Percentiles rank a stretch among this genome's conserved stretches.
Conservation (phyloP, 2,797 vertebrate species). For the Arctocebus calabarensis region DNA sequence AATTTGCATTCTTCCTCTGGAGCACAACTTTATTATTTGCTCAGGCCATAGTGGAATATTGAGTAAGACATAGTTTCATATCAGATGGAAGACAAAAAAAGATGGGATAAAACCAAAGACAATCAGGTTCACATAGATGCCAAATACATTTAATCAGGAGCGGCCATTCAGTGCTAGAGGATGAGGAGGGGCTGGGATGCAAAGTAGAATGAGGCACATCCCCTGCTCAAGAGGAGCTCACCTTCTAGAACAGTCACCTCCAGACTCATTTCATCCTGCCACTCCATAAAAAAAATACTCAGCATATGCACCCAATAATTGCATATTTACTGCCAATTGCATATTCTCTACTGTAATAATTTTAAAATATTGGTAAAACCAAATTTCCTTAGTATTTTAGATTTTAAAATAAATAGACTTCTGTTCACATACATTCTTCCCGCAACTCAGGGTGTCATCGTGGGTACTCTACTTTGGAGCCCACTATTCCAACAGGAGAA, state of each 20-base stretch:
- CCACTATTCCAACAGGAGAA: neutral
- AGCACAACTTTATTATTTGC: conserved; percentile 15
- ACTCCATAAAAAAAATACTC: neutral
- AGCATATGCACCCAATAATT: neutral
- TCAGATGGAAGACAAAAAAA: neutral
- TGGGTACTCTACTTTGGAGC: neutral
- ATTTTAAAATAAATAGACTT: conserved; percentile 28
- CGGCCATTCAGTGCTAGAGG: neutral
- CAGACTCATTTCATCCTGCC: neutral
- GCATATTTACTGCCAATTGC: neutral
- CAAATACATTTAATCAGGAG: conserved; percentile 23
- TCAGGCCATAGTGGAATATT: neutral
- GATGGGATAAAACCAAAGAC: neutral
- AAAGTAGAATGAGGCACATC: neutral
- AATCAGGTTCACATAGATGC: neutral
- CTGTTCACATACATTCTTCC: neutral
- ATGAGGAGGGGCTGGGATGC: neutral
- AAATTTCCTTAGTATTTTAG: neutral
- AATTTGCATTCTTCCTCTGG: neutral
- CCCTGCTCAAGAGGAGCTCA: neutral
- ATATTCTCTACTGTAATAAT: neutral
- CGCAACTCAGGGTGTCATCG: neutral
- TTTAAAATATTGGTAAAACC: neutral
- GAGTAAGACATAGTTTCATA: neutral
- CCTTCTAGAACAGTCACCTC: neutral